phyloP scores from a whole-genome alignment of 2,113 vertebrate genomes.

The Perca flavescens region DNA sequence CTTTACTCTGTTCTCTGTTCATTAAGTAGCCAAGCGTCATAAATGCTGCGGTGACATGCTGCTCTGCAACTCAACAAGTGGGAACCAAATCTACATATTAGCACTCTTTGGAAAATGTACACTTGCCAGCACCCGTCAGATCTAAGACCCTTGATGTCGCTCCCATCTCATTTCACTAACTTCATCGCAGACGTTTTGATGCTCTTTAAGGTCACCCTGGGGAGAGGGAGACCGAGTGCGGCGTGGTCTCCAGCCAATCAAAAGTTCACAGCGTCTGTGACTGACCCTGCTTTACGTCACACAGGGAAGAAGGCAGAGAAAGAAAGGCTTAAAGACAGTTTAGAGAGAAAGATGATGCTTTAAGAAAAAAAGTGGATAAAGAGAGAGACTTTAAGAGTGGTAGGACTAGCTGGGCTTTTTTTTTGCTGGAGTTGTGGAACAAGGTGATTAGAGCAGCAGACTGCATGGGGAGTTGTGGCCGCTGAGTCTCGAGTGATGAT shows the following conservation, averaged over 20 bases:
- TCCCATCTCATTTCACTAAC: conserved; percentile 37
- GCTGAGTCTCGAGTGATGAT: conserved; percentile 43
- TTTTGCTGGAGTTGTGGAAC: conserved; percentile 31
- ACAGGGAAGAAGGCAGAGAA: background rate
- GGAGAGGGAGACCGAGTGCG: conserved; percentile 3
- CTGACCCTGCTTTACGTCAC: conserved; percentile 30
- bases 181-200: conserved; percentile 29
- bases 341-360: conserved; percentile 15
- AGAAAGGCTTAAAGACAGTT: background rate
- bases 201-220: conserved; percentile 43
- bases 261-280: conserved; percentile 49
- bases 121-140: conserved; percentile 30
- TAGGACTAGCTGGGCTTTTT: conserved; percentile 17
- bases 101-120: conserved; percentile 49
- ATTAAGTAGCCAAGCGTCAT: conserved; percentile 51
- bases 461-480: conserved; percentile 41
- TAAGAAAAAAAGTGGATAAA: conserved; percentile 21
- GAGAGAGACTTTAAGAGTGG: conserved; percentile 33
- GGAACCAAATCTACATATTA: conserved; percentile 32
- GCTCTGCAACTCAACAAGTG: conserved; percentile 48
- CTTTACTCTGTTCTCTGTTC: conserved; percentile 37
- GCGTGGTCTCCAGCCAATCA: conserved; percentile 45
- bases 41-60: conserved; percentile 43
- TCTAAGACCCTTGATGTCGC: conserved; percentile 17
- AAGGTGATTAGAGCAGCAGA: conserved; percentile 53